Conservation (phyloP, 2,797 vertebrate genomes). For the Melanotaenia maccullochi region DNA sequence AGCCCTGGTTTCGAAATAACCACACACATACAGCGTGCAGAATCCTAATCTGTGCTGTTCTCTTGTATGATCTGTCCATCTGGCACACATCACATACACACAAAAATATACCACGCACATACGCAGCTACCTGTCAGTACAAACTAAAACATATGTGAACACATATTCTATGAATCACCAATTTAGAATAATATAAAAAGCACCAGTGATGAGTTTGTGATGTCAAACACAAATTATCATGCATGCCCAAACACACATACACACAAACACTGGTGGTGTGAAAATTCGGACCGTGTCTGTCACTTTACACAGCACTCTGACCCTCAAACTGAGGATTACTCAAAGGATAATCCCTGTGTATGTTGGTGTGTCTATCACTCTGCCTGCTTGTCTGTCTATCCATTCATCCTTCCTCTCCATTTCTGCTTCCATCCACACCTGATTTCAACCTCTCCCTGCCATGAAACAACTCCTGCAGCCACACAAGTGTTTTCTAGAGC, state of each 20-base stretch:
- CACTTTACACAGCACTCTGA: slow-evolving; percentile 66
- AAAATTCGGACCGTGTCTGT: slow-evolving; percentile 62
- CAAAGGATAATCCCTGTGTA: slow-evolving; percentile 74
- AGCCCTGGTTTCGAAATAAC: slow-evolving; percentile 46
- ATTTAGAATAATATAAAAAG: not conserved
- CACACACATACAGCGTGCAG: slow-evolving; percentile 14
- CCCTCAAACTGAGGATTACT: slow-evolving; percentile 76
- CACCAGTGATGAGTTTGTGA: not conserved
- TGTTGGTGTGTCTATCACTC: slow-evolving; percentile 55
- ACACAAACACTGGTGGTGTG: slow-evolving; percentile 48
- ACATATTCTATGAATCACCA: not conserved
- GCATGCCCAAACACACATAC: not conserved
- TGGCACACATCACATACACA: slow-evolving; percentile 50
- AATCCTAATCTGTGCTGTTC: slow-evolving; percentile 68
- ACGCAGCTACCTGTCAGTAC: not conserved
- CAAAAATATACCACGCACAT: slow-evolving; percentile 5
- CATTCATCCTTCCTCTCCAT: slow-evolving; percentile 12
- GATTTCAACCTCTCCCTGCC: slow-evolving; percentile 2
- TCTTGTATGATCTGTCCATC: slow-evolving; percentile 63
- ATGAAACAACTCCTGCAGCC: not conserved
- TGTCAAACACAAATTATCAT: not conserved
- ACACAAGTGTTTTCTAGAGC: not conserved
- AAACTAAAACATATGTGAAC: slow-evolving; percentile 3
- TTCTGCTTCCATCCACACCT: slow-evolving; percentile 11
- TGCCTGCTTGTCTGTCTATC: slow-evolving; percentile 24